A percentile compares a stretch with the other conserved stretches of the same genome.
phyloP scores from a whole-genome alignment of 2,888 invertebrate genomes.

The Drosophila colorata region DNA sequence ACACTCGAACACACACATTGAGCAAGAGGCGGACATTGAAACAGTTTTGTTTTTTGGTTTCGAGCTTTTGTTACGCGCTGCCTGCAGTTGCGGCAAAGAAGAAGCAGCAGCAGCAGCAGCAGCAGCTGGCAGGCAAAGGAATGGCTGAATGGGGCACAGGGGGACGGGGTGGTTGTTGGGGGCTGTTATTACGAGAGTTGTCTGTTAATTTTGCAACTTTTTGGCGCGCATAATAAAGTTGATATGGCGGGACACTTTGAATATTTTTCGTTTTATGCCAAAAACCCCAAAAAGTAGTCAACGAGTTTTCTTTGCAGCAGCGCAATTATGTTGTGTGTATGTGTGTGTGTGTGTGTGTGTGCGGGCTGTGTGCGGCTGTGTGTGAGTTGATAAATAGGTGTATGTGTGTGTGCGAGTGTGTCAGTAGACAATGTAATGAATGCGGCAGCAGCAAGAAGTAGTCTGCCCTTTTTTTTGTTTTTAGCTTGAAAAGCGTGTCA shows the following conservation, averaged over 20 bases:
- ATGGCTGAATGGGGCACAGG: background rate
- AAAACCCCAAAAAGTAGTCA: constrained; percentile 59
- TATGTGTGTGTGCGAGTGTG: constrained; percentile 6
- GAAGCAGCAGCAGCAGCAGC: background rate
- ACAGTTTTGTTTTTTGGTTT: constrained; percentile 52
- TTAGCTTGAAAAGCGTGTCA: constrained; percentile 74
- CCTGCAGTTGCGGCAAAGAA: constrained; percentile 36
- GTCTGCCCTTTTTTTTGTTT: constrained; percentile 47
- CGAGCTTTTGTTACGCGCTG: constrained; percentile 27
- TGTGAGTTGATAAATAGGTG: constrained; percentile 46
- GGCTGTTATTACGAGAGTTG: constrained; percentile 28
- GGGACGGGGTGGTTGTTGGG: background rate
- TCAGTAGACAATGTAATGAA: constrained; percentile 69
- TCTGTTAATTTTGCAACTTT: constrained; percentile 79
- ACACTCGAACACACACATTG: constrained; percentile 1
- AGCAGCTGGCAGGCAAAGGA: background rate
- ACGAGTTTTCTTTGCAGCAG: constrained; percentile 41
- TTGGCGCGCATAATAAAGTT: constrained; percentile 78
- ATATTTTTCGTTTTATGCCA: constrained; percentile 46
- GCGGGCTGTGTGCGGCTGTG: constrained; percentile 12
- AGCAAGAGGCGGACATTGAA: constrained; percentile 62
- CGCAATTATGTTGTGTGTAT: constrained; percentile 58
- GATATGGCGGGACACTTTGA: constrained; percentile 68
- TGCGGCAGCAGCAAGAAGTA: constrained; percentile 48
- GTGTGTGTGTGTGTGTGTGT: background rate